Conservation (phyloP, 2,113 vertebrate genomes). For the Scomber scombrus region DNA sequence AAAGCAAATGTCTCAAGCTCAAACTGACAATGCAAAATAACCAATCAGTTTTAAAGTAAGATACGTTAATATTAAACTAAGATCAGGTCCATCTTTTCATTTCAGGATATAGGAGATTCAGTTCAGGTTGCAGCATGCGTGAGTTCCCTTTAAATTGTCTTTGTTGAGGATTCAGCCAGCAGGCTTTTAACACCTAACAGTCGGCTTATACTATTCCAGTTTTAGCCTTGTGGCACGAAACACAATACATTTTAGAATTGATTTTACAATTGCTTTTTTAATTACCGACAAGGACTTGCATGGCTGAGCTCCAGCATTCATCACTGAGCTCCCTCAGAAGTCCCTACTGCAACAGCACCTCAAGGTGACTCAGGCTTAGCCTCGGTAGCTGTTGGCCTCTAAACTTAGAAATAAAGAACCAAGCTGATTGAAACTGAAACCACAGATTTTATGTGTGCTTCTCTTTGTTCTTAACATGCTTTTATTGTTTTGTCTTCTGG, state of each 20-base stretch:
- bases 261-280: conserved; percentile 31
- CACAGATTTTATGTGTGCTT: no score
- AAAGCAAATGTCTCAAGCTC: neutral
- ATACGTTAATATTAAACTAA: no score
- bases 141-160: neutral
- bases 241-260: conserved; percentile 4
- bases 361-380: neutral
- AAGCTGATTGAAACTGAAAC: no score
- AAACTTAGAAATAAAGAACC: neutral
- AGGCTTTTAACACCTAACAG: conserved; percentile 2
- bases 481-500: no score
- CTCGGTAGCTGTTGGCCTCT: neutral
- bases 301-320: conserved; percentile 17
- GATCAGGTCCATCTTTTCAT: neutral
- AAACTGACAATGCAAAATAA: neutral
- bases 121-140: neutral
- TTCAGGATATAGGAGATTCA: no score
- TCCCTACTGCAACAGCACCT: neutral
- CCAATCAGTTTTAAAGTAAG: no score
- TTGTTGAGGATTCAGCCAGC: neutral
- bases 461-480: no score
- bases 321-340: neutral
- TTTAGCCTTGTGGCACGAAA: neutral
- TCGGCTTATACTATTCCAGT: neutral
- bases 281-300: neutral